These are phyloP conservation scores for Orestias chungarensis DNA, from an alignment of 2,797 vertebrate genomes.

Conservation along the genomic window DNA sequence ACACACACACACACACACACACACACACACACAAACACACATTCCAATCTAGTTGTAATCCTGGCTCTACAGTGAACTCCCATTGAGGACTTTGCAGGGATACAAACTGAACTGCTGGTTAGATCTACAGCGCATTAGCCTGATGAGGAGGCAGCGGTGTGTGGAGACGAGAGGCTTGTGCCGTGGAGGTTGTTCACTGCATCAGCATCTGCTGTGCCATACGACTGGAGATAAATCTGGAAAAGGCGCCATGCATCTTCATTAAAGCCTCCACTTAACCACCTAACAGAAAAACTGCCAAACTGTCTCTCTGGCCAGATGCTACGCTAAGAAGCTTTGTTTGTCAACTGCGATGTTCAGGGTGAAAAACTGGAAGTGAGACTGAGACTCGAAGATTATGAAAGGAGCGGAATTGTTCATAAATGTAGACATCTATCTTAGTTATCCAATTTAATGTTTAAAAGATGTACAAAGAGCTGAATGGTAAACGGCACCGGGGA, in stretches of 20 bases:
- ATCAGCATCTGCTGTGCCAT: slow-evolving; percentile 82
- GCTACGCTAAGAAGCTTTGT: slow-evolving; percentile 63
- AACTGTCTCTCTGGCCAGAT: slow-evolving; percentile 68
- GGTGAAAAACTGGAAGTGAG: background rate
- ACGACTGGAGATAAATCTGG: slow-evolving; percentile 77
- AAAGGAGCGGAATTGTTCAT: slow-evolving; percentile 7
- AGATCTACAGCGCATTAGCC: slow-evolving; percentile 38
- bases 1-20: background rate
- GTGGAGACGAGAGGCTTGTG: slow-evolving; percentile 49
- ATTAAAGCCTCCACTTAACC: slow-evolving; percentile 77
- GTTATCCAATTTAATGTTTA: slow-evolving; percentile 59
- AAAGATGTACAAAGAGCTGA: slow-evolving; percentile 46
- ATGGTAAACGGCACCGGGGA: slow-evolving; percentile 31
- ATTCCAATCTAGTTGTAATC: slow-evolving; percentile 17
- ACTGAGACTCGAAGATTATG: slow-evolving; percentile 27
- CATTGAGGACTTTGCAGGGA: slow-evolving; percentile 25
- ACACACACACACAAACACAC: slow-evolving; percentile 6
- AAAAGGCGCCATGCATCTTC: slow-evolving; percentile 80
- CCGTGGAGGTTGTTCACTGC: slow-evolving; percentile 61
- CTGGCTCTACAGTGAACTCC: slow-evolving; percentile 28
- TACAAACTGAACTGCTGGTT: slow-evolving; percentile 50
- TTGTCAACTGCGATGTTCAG: slow-evolving; percentile 35
- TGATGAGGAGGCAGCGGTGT: slow-evolving; percentile 61
- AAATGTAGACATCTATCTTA: slow-evolving; percentile 71
- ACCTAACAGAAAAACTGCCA: slow-evolving; percentile 73